Conservation (phyloP, 2,797 vertebrate species). For the Nothura maculosa region DNA sequence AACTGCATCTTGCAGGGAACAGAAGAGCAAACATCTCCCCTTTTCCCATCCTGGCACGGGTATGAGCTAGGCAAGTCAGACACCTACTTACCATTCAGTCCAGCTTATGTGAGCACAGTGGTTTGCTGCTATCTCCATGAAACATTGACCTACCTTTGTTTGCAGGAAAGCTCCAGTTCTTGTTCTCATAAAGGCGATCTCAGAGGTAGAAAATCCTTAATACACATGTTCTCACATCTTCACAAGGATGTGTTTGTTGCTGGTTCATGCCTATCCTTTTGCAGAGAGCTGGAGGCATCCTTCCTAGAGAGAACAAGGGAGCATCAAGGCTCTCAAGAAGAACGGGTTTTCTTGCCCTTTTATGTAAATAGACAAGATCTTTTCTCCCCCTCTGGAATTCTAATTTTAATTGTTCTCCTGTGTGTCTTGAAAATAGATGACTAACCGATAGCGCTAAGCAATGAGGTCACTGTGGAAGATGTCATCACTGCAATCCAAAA, state of each 20-base stretch:
- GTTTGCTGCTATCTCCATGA: background rate
- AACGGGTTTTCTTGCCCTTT: background rate
- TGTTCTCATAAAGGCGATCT: background rate
- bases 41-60: background rate
- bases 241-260: rapidly evolving
- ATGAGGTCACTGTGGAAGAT: background rate
- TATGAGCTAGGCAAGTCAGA: background rate
- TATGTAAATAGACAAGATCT: background rate
- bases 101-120: background rate
- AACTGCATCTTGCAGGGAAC: background rate
- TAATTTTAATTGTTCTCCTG: background rate
- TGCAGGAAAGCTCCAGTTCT: background rate
- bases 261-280: background rate
- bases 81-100: background rate
- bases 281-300: background rate
- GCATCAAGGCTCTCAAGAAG: background rate
- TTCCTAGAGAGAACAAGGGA: background rate
- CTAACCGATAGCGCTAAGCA: background rate
- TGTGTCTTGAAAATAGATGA: background rate
- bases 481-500: background rate
- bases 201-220: background rate
- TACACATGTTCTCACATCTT: background rate
- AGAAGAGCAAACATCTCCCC: background rate
- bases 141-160: background rate
- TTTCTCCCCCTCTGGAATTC: background rate